Percentiles rank a stretch among this genome's conserved stretches.
phyloP scores from a whole-genome alignment of 1,140 invertebrate genomes.

The Schlechtendalia chinensis region DNA sequence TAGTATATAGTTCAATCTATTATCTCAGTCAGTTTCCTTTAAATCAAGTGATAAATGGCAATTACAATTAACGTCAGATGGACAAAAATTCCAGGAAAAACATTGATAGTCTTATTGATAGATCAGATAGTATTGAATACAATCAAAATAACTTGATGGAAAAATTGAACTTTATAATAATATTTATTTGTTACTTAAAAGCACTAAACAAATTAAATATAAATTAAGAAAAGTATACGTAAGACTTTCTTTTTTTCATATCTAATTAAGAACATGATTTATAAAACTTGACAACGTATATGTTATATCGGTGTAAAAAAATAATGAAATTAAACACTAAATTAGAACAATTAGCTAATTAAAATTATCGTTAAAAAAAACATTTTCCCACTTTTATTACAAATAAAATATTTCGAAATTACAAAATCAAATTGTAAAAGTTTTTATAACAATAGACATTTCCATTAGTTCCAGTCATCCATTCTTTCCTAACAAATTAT shows the following conservation, averaged over 20 bases:
- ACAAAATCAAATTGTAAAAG: constrained; percentile 9
- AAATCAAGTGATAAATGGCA: neutral
- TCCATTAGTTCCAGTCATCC: constrained; percentile 12
- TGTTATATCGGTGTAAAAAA: neutral
- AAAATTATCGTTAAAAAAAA: neutral
- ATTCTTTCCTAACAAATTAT: neutral
- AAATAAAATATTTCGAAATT: neutral
- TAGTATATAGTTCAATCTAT: neutral
- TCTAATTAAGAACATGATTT: neutral
- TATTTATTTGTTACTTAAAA: no score
- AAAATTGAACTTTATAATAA: no score
- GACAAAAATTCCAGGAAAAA: neutral
- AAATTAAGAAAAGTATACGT: no score
- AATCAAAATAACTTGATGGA: no score
- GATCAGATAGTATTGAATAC: no score
- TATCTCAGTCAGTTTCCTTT: neutral
- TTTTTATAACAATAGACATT: constrained; percentile 25
- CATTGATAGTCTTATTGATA: neutral
- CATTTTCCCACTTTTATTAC: constrained; percentile 4
- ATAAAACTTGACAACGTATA: neutral
- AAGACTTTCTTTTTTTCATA: no score
- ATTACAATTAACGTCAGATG: neutral
- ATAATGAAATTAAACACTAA: neutral
- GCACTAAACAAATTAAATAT: no score
- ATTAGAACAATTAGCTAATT: neutral